Base-by-base conservation (phyloP, 2,888 invertebrate genomes). In the Idaea aversata region DNA sequence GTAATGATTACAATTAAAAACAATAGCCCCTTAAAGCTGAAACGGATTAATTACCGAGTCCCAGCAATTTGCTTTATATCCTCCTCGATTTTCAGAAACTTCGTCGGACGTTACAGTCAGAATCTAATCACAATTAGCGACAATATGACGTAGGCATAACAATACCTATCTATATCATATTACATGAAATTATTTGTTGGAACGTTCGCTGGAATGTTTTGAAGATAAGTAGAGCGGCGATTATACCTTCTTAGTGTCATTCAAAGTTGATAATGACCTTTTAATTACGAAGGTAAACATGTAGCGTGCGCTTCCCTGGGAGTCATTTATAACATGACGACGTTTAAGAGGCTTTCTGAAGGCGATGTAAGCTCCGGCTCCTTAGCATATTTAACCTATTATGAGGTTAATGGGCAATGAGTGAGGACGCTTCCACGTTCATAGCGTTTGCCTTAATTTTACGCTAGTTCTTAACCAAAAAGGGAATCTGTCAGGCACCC, bases 361-460 rank as follows among this genome's bases (percentile, higher is more conserved):
- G 73, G 77, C 82, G 80, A 78, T 82, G 73, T 80, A 78, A 81
- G 80, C 79, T 79, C 75, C 74, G 73, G 77, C 85, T 87, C 80
- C 84, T 90, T 89, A 88, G 86, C 89, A 89, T 91, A 89, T 90
- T 91, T 86, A 86, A 87, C 85, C 84, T 87, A 86, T 89, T 90
- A 88, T 82, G 80, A 84, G 84, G 87, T 87, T 88, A 91, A 91
- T 90, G 87, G 88, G 84, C 85, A 85, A 87, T 87, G 87, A 85
- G 80, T 85, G 78, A 77, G 77, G 74, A 69, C 75, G 81, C 77
- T 79, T 78, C 81, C 74, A 73, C 75, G 75, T 74, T 73, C 73
- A 75, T 73, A 75, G 69, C 77, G 75, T 76, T 76, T 74, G 77
- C 78, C 79, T 85, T 84, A 86, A 87, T 86, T 86, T 87, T 84